Percentiles rank a stretch among this genome's conserved stretches.
phyloP scores from a whole-genome alignment of 2,888 invertebrate genomes.

The Tachystola acroxantha region DNA sequence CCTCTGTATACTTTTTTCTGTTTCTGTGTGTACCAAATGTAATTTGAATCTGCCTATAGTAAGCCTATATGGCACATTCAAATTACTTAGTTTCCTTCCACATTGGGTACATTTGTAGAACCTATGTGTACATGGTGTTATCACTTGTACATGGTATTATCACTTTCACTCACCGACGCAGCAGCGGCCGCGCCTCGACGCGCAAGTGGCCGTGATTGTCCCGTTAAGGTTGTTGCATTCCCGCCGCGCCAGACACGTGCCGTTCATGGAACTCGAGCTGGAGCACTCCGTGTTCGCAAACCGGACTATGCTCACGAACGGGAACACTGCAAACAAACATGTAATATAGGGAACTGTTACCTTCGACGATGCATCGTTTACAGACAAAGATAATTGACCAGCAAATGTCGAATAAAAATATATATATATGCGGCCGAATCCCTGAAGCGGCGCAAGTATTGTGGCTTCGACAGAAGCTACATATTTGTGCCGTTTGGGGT shows the following conservation, averaged over 20 bases:
- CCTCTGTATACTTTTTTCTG: too few relatives aligned
- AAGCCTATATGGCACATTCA: too few relatives aligned
- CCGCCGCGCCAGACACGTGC: conserved; percentile 87
- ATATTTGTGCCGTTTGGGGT: too few relatives aligned
- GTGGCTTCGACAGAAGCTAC: too few relatives aligned
- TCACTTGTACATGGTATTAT: too few relatives aligned
- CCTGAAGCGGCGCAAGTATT: too few relatives aligned
- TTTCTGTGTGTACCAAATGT: too few relatives aligned
- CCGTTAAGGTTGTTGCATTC: conserved; percentile 86
- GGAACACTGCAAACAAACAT: conserved; percentile 72
- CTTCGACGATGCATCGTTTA: background rate
- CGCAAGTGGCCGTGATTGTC: conserved; percentile 84
- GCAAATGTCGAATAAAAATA: background rate
- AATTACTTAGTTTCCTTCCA: too few relatives aligned
- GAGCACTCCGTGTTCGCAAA: conserved; percentile 85
- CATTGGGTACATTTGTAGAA: too few relatives aligned
- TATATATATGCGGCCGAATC: background rate
- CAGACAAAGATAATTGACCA: background rate
- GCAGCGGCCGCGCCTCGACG: conserved; percentile 86
- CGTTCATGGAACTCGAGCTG: conserved; percentile 81
- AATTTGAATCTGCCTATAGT: too few relatives aligned
- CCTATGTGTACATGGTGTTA: too few relatives aligned
- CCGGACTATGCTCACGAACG: conserved; percentile 86
- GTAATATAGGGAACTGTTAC: background rate
- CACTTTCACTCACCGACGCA: conserved; percentile 84